Evolutionary conservation across 2,797 vertebrate species (phyloP).

Genomic region (Vespertilio murinus): DNA sequence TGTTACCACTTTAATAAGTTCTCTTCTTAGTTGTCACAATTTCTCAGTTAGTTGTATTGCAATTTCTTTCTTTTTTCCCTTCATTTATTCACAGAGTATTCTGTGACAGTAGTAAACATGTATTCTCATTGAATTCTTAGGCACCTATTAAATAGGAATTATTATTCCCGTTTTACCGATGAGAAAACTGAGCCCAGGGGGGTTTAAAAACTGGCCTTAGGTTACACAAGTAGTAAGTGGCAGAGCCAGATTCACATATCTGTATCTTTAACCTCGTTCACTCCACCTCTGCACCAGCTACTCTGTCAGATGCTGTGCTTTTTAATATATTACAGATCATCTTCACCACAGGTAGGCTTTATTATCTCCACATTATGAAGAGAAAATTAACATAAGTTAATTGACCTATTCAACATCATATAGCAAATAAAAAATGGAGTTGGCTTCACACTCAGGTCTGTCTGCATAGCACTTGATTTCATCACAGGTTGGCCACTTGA

Average conservation of each 20-base stretch:
- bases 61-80: background rate
- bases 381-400: background rate
- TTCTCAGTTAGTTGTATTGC: background rate
- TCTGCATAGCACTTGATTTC: background rate
- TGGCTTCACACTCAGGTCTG: background rate
- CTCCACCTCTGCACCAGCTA: background rate
- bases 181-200: background rate
- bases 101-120: background rate
- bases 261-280: background rate
- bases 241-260: background rate
- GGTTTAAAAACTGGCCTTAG: background rate
- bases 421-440: background rate
- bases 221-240: background rate
- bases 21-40: background rate
- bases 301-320: background rate
- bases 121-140: background rate
- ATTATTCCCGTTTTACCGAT: background rate
- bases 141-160: background rate
- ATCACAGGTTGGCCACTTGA: background rate
- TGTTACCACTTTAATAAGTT: background rate
- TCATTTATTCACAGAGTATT: background rate
- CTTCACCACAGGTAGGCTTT: background rate
- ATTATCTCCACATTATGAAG: background rate
- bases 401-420: background rate
- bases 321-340: background rate